Evolutionary conservation across 2,888 invertebrate genomes (phyloP).

Genomic region (Hirtodrosophila confusa): DNA sequence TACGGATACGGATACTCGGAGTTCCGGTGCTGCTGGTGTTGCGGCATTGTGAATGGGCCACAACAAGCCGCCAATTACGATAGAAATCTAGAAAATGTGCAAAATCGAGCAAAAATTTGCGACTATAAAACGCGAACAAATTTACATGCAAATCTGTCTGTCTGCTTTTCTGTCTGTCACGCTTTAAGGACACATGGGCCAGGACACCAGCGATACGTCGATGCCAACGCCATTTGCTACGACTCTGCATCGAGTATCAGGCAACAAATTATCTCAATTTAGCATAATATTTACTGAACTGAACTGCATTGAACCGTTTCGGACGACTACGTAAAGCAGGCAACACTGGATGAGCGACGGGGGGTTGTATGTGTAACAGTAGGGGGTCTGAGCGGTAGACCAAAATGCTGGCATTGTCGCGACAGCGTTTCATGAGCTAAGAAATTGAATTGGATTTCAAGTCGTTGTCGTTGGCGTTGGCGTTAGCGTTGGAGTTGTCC

Average conservation of each 20-base stretch:
- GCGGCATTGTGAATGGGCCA: conserved; percentile 43
- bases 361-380: neutral
- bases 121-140: conserved; percentile 74
- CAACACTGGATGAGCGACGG: neutral
- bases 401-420: conserved; percentile 45
- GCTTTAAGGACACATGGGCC: neutral
- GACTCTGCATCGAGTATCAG: conserved; percentile 46
- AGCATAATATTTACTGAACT: conserved; percentile 74
- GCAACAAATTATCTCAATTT: conserved; percentile 77
- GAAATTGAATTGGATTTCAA: conserved; percentile 72
- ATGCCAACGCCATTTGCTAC: conserved; percentile 15
- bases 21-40: conserved; percentile 31
- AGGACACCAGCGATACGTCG: conserved; percentile 8
- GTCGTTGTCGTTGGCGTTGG: conserved; percentile 29
- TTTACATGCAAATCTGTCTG: conserved; percentile 72
- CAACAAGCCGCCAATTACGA: conserved; percentile 78
- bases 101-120: conserved; percentile 76
- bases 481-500: conserved; percentile 20
- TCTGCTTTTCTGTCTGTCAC: neutral
- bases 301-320: conserved; percentile 72
- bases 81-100: conserved; percentile 76
- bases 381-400: conserved; percentile 12
- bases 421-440: conserved; percentile 67
- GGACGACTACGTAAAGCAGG: conserved; percentile 7
- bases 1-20: conserved; percentile 38